Conservation (phyloP, 2,888 invertebrate species). For the Nomada hirtipes region DNA sequence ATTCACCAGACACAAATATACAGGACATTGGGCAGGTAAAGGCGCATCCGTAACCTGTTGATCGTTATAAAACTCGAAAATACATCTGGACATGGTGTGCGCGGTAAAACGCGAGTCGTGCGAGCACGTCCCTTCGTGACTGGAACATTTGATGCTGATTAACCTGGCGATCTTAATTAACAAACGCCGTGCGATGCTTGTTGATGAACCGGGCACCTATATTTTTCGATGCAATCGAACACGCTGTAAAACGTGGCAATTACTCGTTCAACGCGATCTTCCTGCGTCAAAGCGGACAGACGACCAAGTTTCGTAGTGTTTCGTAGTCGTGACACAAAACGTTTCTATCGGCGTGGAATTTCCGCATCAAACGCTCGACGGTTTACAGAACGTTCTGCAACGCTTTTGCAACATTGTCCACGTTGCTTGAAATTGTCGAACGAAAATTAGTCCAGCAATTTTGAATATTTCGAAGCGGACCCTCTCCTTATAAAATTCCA, state of each 20-base stretch:
- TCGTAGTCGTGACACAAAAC: not conserved
- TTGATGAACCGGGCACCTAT: slow-evolving; percentile 21
- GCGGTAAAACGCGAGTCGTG: slow-evolving; percentile 3
- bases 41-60: slow-evolving; percentile 51
- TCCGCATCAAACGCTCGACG: not conserved
- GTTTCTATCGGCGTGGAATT: not conserved
- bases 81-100: not conserved
- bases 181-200: not conserved
- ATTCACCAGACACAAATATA: not conserved
- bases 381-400: not conserved
- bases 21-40: slow-evolving; percentile 23
- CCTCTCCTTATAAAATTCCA: too few species aligned
- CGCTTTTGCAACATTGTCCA: not conserved
- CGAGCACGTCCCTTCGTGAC: not conserved
- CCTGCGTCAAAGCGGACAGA: not conserved
- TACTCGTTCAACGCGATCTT: slow-evolving; percentile 14
- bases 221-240: slow-evolving; percentile 19
- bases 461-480: not conserved
- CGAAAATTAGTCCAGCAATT: not conserved
- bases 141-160: slow-evolving; percentile 41
- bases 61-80: slow-evolving; percentile 57
- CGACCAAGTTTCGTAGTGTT: not conserved
- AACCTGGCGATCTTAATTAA: slow-evolving; percentile 54
- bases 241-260: not conserved
- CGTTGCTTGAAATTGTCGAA: not conserved